Conservation (phyloP, 1,140 invertebrate genomes). For the Lutraria rhynchaena region DNA sequence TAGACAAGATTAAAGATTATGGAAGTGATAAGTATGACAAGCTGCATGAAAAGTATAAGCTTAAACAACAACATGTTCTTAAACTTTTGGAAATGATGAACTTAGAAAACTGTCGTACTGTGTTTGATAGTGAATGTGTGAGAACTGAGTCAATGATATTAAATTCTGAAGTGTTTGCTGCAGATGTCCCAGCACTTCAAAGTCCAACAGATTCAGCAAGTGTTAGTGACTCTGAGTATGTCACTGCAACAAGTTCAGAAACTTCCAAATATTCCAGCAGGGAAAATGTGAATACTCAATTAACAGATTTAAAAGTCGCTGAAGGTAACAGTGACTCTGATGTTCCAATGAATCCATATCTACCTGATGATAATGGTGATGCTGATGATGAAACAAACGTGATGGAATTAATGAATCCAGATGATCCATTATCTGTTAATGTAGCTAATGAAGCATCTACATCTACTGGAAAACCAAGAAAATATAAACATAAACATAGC, state of each 20-base stretch:
- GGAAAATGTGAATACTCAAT: conserved; percentile 12
- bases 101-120: conserved; percentile 95
- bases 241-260: conserved; percentile 53
- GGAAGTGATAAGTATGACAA: conserved; percentile 94
- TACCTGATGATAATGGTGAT: conserved; percentile 3
- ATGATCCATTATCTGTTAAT: no score
- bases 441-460: background rate
- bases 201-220: conserved; percentile 46
- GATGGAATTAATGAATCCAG: background rate
- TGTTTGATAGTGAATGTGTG: conserved; percentile 86
- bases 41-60: conserved; percentile 95
- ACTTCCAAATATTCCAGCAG: conserved; percentile 42
- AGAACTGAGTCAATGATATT: conserved; percentile 87
- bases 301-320: background rate
- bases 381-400: background rate
- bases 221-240: conserved; percentile 49
- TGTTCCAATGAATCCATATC: conserved; percentile 38
- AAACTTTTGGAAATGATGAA: conserved; percentile 97
- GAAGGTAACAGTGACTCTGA: background rate
- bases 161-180: conserved; percentile 37
- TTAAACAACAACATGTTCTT: conserved; percentile 94
- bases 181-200: conserved; percentile 26
- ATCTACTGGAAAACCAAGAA: background rate
- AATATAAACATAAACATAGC: background rate
- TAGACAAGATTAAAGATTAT: conserved; percentile 96